Conservation (phyloP, 2,888 invertebrate genomes). For the Orchesellides sinensis region DNA sequence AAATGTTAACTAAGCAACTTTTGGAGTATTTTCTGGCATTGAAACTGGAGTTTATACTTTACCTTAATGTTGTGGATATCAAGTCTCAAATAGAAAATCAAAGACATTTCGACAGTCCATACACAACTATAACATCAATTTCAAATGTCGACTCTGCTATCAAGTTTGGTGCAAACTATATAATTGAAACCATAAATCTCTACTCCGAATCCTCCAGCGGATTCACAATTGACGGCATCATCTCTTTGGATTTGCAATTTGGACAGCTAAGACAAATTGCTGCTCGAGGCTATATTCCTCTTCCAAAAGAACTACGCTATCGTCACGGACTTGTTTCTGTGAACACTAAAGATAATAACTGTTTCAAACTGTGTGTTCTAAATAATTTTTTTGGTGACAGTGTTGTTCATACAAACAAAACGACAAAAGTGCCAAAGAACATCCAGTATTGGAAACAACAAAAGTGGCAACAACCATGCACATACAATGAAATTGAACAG, state of each 20-base stretch:
- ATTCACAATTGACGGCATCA: background rate
- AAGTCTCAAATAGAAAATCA: too few species aligned
- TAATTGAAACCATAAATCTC: background rate
- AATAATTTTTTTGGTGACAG: background rate
- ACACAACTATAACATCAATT: background rate
- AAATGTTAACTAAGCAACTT: too few species aligned
- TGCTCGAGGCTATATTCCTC: background rate
- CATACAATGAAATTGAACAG: background rate
- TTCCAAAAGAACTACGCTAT: background rate
- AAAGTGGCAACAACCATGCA: background rate
- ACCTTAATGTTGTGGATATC: too few species aligned
- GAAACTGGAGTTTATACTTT: too few species aligned
- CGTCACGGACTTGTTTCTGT: background rate
- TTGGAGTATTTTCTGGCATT: too few species aligned
- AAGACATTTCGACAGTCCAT: too few species aligned
- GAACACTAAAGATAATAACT: background rate
- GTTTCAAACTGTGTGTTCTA: conserved; percentile 17
- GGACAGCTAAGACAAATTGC: background rate
- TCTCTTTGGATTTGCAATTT: background rate
- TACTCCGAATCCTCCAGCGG: background rate
- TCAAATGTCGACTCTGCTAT: background rate
- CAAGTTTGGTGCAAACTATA: background rate
- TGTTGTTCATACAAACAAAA: background rate
- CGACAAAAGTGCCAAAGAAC: background rate
- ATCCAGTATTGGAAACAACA: background rate